Base-by-base conservation (phyloP, 1,140 invertebrate genomes). In the Tetramorium parvispinum region DNA sequence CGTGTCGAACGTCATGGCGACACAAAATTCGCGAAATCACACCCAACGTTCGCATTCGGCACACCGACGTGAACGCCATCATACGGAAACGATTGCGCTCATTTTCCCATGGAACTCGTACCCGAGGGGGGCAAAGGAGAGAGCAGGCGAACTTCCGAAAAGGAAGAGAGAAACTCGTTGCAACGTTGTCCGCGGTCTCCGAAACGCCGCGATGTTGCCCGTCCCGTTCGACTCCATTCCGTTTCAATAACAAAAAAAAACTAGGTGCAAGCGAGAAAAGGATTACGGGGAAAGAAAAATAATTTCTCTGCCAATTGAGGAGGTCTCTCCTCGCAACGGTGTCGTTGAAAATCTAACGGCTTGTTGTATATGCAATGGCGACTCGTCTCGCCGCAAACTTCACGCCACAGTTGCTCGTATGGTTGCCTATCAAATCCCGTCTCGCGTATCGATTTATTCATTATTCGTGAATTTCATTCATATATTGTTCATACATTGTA, bases 41-140 rank as follows among this genome's bases (percentile, higher is more conserved):
- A 79, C 61, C 59, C 61, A 57, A 77, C 61, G 37, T 73, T 82
- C 70, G 16, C 55, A 61, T 66, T 70, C 61, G 61, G 40, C 40
- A 65, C 32, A 63, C 75, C 75, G 83, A 85, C 55, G 57, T 85
- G 75, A 85, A 85, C 83, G 83, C 83, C 83, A 78, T 79, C 83
- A 51, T 43, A 85, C 83, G 83, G 83, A 79, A 85, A 66, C 24
- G 61, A 85, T 83, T 68, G 78, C 46, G 85, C 43, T 82, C 53
- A 73, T 82, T 82, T 82, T 82, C 79, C 63, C 79, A 82, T 82
- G 79, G 51, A 82, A 82, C 46, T 82, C 53, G 18, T 76, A 71
- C 66, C 24, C n/a, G 77, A 79, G 16, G 78, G 65, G 18, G 70
- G 8, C 16, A 21, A 53, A 21, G n/a, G 37, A n/a, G 59, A 78